Percentiles rank a stretch among this genome's conserved stretches.
Evolutionary conservation across 2,888 invertebrate species (phyloP).

Genomic region (Frankliniella fusca): DNA sequence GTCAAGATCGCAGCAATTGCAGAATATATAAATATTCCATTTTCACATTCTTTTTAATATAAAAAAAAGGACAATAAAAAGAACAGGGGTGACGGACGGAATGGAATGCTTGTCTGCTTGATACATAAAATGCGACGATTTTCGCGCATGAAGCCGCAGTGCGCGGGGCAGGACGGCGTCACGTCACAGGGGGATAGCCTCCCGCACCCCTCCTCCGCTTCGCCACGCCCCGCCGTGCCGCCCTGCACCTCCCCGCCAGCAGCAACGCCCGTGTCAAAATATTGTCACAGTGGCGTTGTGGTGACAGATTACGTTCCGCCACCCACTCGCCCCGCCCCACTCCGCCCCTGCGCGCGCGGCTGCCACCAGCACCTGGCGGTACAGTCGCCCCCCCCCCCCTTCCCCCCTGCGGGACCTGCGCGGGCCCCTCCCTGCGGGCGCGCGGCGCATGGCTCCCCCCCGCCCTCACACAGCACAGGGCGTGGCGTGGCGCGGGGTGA

Average conservation of each 20-base stretch:
- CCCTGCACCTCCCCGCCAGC: background rate
- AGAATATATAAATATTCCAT: no score
- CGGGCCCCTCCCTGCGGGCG: background rate
- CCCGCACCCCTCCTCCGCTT: background rate
- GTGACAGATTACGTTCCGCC: conserved; percentile 1
- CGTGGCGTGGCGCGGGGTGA: background rate
- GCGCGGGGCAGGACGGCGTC: no score
- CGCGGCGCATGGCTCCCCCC: background rate
- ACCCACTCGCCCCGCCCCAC: background rate
- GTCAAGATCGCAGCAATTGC: no score
- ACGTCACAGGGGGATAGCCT: background rate
- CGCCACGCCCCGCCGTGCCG: background rate
- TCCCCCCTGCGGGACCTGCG: no score
- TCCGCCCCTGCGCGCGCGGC: background rate
- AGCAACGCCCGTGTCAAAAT: conserved; percentile 1
- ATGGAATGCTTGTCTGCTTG: no score
- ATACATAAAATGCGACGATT: no score
- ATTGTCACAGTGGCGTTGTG: conserved; percentile 24
- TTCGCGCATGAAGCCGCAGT: no score
- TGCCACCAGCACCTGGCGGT: background rate
- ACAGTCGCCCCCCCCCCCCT: no score
- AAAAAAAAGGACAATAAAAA: no score
- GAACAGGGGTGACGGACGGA: no score
- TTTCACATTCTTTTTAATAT: no score
- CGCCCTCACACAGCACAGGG: background rate